phyloP scores from a whole-genome alignment of 2,797 vertebrate species.

The Melanotaenia maccullochi region DNA sequence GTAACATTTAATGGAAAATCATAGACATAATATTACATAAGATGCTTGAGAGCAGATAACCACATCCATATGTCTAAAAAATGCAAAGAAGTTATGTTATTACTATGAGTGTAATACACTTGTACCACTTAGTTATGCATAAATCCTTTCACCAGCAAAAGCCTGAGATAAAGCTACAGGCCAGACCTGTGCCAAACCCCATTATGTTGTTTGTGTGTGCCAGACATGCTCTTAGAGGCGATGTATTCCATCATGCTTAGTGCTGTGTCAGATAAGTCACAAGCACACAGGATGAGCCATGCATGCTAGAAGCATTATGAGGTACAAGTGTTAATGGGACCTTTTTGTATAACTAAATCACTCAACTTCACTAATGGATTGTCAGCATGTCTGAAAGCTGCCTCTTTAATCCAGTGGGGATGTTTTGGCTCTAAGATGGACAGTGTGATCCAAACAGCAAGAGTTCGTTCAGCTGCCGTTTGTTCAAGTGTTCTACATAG shows the following conservation, averaged over 20 bases:
- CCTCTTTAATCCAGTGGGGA: constrained; percentile 69
- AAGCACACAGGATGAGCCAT: constrained; percentile 49
- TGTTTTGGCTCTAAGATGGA: constrained; percentile 64
- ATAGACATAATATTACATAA: constrained; percentile 58
- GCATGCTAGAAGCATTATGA: constrained; percentile 58
- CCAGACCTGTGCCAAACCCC: constrained; percentile 18
- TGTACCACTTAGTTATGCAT: constrained; percentile 34
- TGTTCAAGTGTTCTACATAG: constrained; percentile 52
- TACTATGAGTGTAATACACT: constrained; percentile 36
- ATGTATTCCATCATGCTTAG: constrained; percentile 36
- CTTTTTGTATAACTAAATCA: constrained; percentile 58
- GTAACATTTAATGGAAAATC: constrained; percentile 46
- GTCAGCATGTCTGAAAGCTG: constrained; percentile 72
- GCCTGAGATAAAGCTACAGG: constrained; percentile 25
- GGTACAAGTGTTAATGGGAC: constrained; percentile 69
- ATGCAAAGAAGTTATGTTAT: constrained; percentile 60
- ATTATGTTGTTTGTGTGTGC: constrained; percentile 32
- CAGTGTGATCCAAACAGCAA: constrained; percentile 53
- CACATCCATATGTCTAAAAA: constrained; percentile 30
- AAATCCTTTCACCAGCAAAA: constrained; percentile 46
- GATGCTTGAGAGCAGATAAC: constrained; percentile 47
- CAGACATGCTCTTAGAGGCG: constrained; percentile 37
- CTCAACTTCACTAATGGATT: constrained; percentile 72
- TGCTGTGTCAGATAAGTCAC: constrained; percentile 37
- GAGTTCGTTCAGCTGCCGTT: constrained; percentile 50